Evolutionary conservation across 2,888 invertebrate species (phyloP), one percentile per base, ranked within the genome.

Genomic region (Danaus chrysippus): DNA sequence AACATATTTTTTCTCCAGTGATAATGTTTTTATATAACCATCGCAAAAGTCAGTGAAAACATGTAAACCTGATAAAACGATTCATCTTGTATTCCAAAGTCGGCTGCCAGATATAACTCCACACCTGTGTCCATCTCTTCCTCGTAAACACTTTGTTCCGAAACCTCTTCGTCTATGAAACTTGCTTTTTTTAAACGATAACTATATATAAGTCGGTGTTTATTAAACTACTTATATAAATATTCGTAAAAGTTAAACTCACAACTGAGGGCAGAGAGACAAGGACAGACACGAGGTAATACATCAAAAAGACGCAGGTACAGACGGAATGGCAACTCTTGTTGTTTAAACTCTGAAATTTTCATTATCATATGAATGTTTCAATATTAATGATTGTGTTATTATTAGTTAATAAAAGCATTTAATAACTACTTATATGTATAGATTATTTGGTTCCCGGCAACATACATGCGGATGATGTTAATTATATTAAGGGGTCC

Each of bases 251-350:
- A n/a, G 8, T 13, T 15, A 17, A 17, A 66, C 63, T 63, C 44
- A 70, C 71, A 65, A 9, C 63, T 54, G 11, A 13, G 23, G 9
- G 52, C 57, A 6, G 55, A 43, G 23, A 64, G 42, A 42, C 69
- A 73, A 0, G 63, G 67, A 46, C 66, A 71, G 0, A 43, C 46
- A 10, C 59, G 63, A 3, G 66, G 67, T 1, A 56, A 61, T 0
- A 69, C 60, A 12, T 86, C 85, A 62, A 66, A 72, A 44, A 82
- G 69, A 1, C 84, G 79, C 54, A 85, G 15, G 69, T 86, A 86
- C 56, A 88, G 64, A 0, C 88, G 78, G 46, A 88, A 79, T 1
- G 87, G 86, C 10, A n/a, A n/a, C n/a, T n/a, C n/a, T n/a, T n/a
- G n/a, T n/a, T n/a, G n/a, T n/a, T n/a, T n/a, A n/a, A n/a, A n/a